A percentile compares a stretch with the other conserved stretches of the same genome.
phyloP scores from a whole-genome alignment of 2,888 invertebrate species.

The Idaea biselata region DNA sequence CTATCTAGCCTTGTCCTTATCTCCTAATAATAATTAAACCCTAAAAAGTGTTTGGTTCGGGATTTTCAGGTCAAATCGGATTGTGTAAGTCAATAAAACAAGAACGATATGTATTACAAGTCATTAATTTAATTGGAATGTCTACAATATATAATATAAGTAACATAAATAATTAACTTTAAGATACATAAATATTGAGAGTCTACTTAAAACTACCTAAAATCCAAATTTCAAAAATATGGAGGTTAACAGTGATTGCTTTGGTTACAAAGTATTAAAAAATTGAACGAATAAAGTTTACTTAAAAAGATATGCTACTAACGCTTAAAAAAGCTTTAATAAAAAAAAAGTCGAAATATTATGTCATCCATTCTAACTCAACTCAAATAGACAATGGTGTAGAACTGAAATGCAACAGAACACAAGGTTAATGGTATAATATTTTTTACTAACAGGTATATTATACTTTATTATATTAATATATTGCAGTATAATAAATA shows the following conservation, averaged over 20 bases:
- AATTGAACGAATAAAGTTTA: neutral
- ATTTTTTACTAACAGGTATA: neutral
- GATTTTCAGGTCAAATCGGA: neutral
- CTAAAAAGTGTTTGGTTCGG: neutral
- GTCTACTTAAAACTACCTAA: slow-evolving; percentile 44
- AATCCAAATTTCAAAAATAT: slow-evolving; percentile 49
- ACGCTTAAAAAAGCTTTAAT: neutral
- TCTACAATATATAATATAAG: slow-evolving; percentile 58
- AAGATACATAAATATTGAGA: slow-evolving; percentile 28
- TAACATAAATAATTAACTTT: slow-evolving; percentile 51
- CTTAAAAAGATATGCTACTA: neutral
- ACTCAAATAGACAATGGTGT: neutral
- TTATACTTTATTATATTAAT: neutral
- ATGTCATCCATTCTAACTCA: neutral
- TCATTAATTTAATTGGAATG: slow-evolving; percentile 71
- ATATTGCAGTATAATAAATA: no score
- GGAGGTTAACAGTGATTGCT: slow-evolving; percentile 60
- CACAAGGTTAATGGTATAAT: neutral
- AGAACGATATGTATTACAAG: slow-evolving; percentile 47
- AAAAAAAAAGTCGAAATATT: neutral
- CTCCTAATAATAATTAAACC: no score
- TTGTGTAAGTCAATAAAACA: slow-evolving; percentile 22
- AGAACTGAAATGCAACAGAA: neutral
- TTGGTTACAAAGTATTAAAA: slow-evolving; percentile 48
- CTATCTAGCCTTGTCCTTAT: no score